Base-by-base conservation (phyloP, 2,113 vertebrate genomes). In the Pterocles burchelli region DNA sequence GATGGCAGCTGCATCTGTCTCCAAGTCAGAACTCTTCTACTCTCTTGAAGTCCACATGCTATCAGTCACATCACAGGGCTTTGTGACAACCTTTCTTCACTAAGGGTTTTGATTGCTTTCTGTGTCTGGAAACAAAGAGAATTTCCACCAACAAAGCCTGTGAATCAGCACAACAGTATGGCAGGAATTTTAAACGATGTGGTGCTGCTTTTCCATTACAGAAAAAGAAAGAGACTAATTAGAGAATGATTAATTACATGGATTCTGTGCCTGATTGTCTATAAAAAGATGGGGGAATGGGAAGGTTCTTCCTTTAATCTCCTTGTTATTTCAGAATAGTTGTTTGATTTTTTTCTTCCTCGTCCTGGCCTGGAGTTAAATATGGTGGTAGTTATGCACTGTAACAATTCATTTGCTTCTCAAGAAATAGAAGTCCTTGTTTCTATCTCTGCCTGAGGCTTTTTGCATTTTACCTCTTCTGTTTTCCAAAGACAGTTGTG, bases 101-200 rank as follows among this genome's bases (percentile, higher is more conserved):
- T 62, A 51, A 77, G 28, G 55, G 29, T 49, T 96, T 95, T 96
- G 87, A 67, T 84, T 90, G 41, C 79, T 65, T 90, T 94, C 89
- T 95, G n/a, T 78, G 74, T 72, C 94, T 94, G 81, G 72, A 96
- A 79, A 84, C 57, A 75, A 87, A 54, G 58, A 91, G 62, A 85
- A 89, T 94, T 97, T 97, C 89, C 90, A 85, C 84, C 78, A 76
- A 8, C 18, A 72, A 61, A 77, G 45, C 66, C 43, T 6, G 7
- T 84, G 83, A 91, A 94, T 90, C 92, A 90, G 58, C 83, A 89
- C 85, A 94, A 52, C 86, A 91, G 71, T 89, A 95, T 80, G 93
- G 91, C 89, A 94, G 81, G 88, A 94, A 93, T 92, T 96, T 92
- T 92, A 95, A 96, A 94, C 76, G 89, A 52, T n/a, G 62, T 91